These are phyloP conservation scores for Listronotus bonariensis DNA, from an alignment of 1,140 invertebrate species.

Conservation along the genomic window DNA sequence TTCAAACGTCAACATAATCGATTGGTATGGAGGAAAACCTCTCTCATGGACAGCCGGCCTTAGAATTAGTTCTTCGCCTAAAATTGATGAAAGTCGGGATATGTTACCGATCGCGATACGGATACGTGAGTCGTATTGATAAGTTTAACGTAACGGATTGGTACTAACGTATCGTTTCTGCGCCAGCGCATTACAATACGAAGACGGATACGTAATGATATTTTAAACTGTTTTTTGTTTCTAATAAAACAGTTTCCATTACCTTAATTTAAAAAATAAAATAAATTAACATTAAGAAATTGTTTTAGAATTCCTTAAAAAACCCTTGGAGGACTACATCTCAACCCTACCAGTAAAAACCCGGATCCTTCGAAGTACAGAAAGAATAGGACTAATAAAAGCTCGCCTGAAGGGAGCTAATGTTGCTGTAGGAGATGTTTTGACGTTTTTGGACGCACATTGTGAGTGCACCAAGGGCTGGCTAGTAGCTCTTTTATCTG, in stretches of 20 bases:
- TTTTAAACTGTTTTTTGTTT: no score
- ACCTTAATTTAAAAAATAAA: slow-evolving; percentile 14
- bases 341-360: slow-evolving; percentile 67
- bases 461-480: slow-evolving; percentile 91
- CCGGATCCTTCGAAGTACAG: slow-evolving; percentile 69
- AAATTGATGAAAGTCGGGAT: no score
- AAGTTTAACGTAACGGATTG: no score
- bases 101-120: no score
- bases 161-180: no score
- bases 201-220: no score
- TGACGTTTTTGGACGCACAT: slow-evolving; percentile 92
- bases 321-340: slow-evolving; percentile 79
- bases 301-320: slow-evolving; percentile 72
- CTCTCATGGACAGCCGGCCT: no score
- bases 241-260: neutral
- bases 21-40: no score
- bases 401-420: slow-evolving; percentile 84
- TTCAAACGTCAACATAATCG: no score
- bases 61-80: no score
- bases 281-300: neutral
- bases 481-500: slow-evolving; percentile 82
- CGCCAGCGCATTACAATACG: no score
- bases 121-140: no score
- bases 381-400: slow-evolving; percentile 81
- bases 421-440: slow-evolving; percentile 76